Percentiles rank a stretch among this genome's conserved stretches.
Conservation (phyloP, 2,888 invertebrate genomes). For the Cosmopolites sordidus region DNA sequence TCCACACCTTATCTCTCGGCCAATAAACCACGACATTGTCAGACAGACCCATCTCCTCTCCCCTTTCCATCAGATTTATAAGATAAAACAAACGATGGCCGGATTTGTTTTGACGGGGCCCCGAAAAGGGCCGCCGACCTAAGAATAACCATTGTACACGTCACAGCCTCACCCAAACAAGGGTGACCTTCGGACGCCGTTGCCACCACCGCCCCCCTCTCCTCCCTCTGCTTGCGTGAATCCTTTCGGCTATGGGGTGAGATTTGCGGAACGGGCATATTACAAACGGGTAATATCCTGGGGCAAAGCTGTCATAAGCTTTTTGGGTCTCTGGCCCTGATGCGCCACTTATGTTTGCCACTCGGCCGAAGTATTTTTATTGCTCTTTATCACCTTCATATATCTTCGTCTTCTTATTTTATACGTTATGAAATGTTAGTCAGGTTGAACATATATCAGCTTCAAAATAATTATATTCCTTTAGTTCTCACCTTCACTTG, state of each 20-base stretch:
- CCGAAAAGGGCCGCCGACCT: conserved; percentile 15
- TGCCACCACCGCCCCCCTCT: conserved; percentile 18
- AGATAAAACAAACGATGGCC: conserved; percentile 1
- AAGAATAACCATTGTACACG: conserved; percentile 37
- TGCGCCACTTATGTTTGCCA: conserved; percentile 9
- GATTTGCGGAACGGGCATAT: conserved; percentile 32
- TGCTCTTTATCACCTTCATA: too few species aligned
- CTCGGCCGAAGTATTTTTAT: conserved; percentile 3
- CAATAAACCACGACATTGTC: too few species aligned
- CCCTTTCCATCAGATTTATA: too few species aligned
- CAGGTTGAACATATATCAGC: too few species aligned
- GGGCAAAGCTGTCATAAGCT: conserved; percentile 30
- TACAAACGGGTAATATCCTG: conserved; percentile 42
- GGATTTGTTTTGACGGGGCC: conserved; percentile 2
- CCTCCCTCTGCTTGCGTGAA: conserved; percentile 35
- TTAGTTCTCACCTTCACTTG: too few species aligned
- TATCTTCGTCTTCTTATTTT: too few species aligned
- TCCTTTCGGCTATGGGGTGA: conserved; percentile 39
- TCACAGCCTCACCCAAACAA: conserved; percentile 37
- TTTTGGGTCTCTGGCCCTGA: conserved; percentile 19
- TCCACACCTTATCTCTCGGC: too few species aligned
- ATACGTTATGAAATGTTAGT: too few species aligned
- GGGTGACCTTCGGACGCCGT: conserved; percentile 33
- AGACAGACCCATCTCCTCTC: too few species aligned
- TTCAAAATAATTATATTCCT: too few species aligned